Percentiles rank a stretch among this genome's conserved stretches.
Evolutionary conservation across 1,140 invertebrate genomes (phyloP).

Genomic region (Saxidomus purpurata): DNA sequence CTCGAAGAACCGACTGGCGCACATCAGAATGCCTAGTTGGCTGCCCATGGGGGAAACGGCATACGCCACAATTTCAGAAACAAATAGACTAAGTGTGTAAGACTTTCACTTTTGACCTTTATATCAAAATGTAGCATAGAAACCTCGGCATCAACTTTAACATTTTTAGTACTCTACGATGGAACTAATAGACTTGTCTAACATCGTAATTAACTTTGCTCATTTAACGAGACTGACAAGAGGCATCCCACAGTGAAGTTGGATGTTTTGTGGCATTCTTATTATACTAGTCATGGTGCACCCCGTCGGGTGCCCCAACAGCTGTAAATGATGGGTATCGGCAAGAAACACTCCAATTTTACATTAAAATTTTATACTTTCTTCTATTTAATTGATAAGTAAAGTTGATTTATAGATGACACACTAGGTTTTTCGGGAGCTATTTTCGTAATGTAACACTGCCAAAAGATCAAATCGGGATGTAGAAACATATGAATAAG

Average conservation of each 20-base stretch:
- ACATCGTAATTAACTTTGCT: slow-evolving; percentile 8
- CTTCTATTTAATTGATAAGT: slow-evolving; percentile 9
- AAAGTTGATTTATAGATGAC: slow-evolving; percentile 9
- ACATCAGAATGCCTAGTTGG: too few species aligned
- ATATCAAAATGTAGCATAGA: too few species aligned
- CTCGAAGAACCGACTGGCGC: too few species aligned
- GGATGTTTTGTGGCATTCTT: not conserved
- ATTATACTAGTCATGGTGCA: not conserved
- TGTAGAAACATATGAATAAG: too few species aligned
- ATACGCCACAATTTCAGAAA: too few species aligned
- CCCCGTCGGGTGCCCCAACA: not conserved
- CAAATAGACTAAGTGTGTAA: too few species aligned
- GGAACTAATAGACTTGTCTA: slow-evolving; percentile 14
- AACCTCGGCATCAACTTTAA: too few species aligned
- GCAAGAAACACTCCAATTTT: not conserved
- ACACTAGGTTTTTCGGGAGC: not conserved
- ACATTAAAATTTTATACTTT: slow-evolving; percentile 25
- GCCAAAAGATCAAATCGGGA: slow-evolving; percentile 1
- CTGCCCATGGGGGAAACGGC: too few species aligned
- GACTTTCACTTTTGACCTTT: too few species aligned
- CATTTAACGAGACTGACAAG: not conserved
- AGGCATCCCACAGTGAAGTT: not conserved
- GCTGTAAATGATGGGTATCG: slow-evolving; percentile 15
- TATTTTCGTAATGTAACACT: not conserved
- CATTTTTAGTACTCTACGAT: too few species aligned